Evolutionary conservation across 37 sponge, comb jelly and placozoan species (phyloP).

Genomic region (Diacarnus erythraeanus): DNA sequence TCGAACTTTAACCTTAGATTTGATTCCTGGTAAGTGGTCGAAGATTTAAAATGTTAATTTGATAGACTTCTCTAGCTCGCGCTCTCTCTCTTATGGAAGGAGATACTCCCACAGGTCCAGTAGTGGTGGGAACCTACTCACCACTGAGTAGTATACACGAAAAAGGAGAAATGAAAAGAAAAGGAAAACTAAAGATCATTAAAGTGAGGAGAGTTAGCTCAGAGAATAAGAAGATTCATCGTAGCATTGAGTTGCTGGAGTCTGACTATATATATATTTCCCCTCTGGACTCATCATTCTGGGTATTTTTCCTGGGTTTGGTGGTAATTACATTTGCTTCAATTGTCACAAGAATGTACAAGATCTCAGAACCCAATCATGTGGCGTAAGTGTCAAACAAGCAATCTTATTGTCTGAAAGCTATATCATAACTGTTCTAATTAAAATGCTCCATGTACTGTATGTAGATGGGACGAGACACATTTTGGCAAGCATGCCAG

Average conservation of each 20-base stretch:
- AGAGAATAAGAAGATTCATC: not conserved
- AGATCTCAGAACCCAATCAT: constrained; percentile 71
- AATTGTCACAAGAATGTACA: constrained; percentile 73
- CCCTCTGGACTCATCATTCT: constrained; percentile 35
- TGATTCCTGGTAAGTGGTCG: not conserved
- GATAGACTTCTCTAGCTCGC: not conserved
- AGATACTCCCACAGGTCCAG: not conserved
- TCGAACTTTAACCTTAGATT: not conserved
- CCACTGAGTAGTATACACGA: not conserved
- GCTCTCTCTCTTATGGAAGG: too few species aligned
- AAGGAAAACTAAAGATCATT: not conserved
- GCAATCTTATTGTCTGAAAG: not conserved
- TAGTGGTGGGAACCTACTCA: not conserved
- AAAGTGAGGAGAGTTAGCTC: not conserved
- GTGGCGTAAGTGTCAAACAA: constrained; percentile 76
- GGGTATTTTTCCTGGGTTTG: constrained; percentile 44
- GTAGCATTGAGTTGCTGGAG: not conserved
- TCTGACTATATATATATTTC: constrained; percentile 24
- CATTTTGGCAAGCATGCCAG: constrained; percentile 99
- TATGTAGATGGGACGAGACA: constrained; percentile 95
- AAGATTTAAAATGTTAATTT: not conserved
- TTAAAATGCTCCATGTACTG: not conserved
- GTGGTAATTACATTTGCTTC: constrained; percentile 44
- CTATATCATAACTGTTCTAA: not conserved
- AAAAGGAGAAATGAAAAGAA: not conserved